These are phyloP conservation scores for Archilochus colubris DNA, from an alignment of 2,113 vertebrate species.

Conservation along the genomic window DNA sequence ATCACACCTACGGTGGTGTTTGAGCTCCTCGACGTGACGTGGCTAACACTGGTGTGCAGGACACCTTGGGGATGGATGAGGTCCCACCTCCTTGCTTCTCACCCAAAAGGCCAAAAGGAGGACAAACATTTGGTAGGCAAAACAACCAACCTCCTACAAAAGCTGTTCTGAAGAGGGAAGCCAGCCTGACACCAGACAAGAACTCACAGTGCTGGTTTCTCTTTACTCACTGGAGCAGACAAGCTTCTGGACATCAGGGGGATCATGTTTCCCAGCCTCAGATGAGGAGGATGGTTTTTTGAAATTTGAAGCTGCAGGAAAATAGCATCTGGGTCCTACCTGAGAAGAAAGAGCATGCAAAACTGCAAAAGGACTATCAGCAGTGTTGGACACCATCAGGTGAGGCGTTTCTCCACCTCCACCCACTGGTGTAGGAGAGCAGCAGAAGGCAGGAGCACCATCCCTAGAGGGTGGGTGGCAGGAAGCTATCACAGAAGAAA, in stretches of 20 bases:
- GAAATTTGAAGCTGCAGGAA: not conserved
- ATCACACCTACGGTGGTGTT: not conserved
- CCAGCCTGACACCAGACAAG: not conserved
- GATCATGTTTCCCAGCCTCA: not conserved
- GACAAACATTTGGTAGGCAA: not conserved
- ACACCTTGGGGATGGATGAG: not conserved
- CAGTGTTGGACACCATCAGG: not conserved
- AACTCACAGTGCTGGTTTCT: accelerated
- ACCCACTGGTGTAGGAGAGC: not conserved
- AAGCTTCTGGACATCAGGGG: not conserved
- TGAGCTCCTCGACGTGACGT: accelerated
- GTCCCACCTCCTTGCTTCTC: not conserved
- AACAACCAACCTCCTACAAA: not conserved
- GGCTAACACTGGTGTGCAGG: not conserved
- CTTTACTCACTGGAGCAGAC: not conserved
- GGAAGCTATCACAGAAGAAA: not conserved
- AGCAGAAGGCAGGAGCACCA: not conserved
- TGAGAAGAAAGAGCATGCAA: not conserved
- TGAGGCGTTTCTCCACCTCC: not conserved
- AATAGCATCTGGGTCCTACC: not conserved
- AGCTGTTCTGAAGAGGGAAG: not conserved
- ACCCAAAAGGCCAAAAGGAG: not conserved
- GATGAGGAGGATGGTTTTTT: not conserved
- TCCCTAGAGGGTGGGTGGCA: not conserved
- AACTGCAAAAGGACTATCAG: not conserved